Conservation (phyloP, 2,888 invertebrate species). For the Lissocephala sabroskyi region DNA sequence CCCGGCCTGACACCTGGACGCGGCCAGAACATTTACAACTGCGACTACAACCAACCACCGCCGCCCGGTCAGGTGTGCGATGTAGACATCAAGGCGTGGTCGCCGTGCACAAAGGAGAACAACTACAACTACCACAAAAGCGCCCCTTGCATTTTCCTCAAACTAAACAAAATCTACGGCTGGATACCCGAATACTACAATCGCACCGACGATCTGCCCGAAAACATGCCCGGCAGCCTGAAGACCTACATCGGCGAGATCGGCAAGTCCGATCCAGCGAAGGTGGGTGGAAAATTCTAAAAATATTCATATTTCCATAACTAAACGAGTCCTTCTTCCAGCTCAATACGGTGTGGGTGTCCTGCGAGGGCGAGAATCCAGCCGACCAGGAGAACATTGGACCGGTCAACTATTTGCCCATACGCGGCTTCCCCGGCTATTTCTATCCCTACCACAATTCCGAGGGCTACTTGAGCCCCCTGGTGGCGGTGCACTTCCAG, state of each 20-base stretch:
- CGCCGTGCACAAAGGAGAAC: slow-evolving; percentile 86
- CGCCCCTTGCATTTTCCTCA: slow-evolving; percentile 94
- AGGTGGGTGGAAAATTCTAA: slow-evolving; percentile 58
- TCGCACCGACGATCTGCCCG: slow-evolving; percentile 79
- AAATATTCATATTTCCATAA: no score
- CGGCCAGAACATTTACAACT: slow-evolving; percentile 83
- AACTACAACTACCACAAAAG: slow-evolving; percentile 92
- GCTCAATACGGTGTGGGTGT: slow-evolving; percentile 90
- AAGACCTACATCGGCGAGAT: slow-evolving; percentile 78
- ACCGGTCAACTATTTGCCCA: slow-evolving; percentile 84
- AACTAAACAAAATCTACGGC: slow-evolving; percentile 94
- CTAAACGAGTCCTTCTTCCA: slow-evolving; percentile 61
- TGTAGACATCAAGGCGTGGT: slow-evolving; percentile 87
- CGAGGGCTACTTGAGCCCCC: slow-evolving; percentile 89
- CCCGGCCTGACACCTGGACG: slow-evolving; percentile 82
- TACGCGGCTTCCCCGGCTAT: slow-evolving; percentile 89
- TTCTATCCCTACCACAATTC: slow-evolving; percentile 92
- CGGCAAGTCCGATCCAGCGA: slow-evolving; percentile 72
- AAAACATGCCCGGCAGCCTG: slow-evolving; percentile 82
- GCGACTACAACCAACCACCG: slow-evolving; percentile 82
- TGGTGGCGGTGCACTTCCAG: slow-evolving; percentile 89
- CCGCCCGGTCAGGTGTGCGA: slow-evolving; percentile 86
- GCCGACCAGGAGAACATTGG: slow-evolving; percentile 94
- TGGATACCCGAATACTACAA: slow-evolving; percentile 91
- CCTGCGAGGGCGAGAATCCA: slow-evolving; percentile 95